Conservation (phyloP, 53 echinoderm and acorn worm species). For the Crossaster papposus region DNA sequence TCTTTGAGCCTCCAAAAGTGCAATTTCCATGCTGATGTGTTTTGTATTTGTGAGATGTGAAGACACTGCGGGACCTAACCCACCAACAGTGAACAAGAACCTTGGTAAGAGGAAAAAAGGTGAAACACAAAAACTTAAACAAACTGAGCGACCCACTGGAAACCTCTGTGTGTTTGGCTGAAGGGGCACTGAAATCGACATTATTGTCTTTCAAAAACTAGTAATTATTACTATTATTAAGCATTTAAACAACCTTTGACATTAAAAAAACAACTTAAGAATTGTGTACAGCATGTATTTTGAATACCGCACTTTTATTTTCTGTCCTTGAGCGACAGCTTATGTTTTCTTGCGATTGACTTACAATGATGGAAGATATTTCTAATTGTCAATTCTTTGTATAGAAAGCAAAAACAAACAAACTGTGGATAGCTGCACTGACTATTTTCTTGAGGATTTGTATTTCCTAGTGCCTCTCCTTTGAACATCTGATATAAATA, state of each 20-base stretch:
- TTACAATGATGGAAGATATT: conserved; percentile 10
- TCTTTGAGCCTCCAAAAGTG: conserved; percentile 61
- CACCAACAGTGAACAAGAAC: conserved; percentile 19
- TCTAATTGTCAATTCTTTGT: conserved; percentile 46
- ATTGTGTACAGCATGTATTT: conserved; percentile 74
- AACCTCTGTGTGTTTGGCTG: conserved; percentile 26
- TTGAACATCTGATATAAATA: conserved; percentile 27
- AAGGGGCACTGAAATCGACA: conserved; percentile 57
- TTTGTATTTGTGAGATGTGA: conserved; percentile 12
- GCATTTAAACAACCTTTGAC: conserved; percentile 31
- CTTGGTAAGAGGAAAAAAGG: neutral
- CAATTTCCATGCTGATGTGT: conserved; percentile 53
- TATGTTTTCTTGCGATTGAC: conserved; percentile 30
- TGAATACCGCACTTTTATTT: conserved; percentile 77
- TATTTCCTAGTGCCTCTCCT: conserved; percentile 59
- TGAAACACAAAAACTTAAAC: neutral
- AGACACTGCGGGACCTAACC: conserved; percentile 33
- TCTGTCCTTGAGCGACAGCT: conserved; percentile 43
- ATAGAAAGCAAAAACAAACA: conserved; percentile 43
- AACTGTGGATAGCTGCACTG: conserved; percentile 49
- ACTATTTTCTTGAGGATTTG: conserved; percentile 51
- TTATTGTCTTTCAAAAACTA: conserved; percentile 56
- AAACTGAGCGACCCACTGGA: neutral
- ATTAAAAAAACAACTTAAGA: conserved; percentile 8
- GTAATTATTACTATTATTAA: conserved; percentile 34